Evolutionary conservation across 2,888 invertebrate genomes (phyloP).

Genomic region (Amaurobius ferox): DNA sequence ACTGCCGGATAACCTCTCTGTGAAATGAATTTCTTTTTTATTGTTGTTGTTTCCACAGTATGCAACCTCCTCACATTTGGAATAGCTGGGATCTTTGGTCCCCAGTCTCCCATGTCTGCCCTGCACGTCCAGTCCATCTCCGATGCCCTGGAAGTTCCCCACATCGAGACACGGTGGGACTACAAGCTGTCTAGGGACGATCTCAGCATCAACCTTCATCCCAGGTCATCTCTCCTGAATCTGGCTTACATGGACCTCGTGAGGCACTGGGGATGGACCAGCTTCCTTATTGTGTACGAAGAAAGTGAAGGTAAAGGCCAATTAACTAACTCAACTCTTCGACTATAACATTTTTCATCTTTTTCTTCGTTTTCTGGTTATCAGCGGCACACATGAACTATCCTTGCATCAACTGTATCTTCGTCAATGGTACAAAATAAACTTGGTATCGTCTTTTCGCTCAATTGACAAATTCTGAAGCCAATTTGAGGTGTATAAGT

Average conservation of each 20-base stretch:
- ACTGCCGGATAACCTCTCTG: too few species aligned
- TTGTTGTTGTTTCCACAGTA: constrained; percentile 80
- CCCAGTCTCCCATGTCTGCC: constrained; percentile 83
- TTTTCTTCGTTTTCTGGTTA: too few species aligned
- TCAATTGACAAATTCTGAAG: too few species aligned
- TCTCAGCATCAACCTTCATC: constrained; percentile 90
- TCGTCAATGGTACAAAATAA: too few species aligned
- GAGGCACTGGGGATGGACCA: constrained; percentile 87
- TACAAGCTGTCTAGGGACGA: constrained; percentile 85
- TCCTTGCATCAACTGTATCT: too few species aligned
- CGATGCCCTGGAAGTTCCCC: constrained; percentile 90
- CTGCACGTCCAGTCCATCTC: constrained; percentile 90
- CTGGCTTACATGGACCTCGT: constrained; percentile 85
- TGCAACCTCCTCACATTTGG: constrained; percentile 89
- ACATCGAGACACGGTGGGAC: constrained; percentile 89
- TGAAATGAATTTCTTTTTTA: neutral
- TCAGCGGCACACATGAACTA: too few species aligned
- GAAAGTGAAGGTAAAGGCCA: constrained; percentile 85
- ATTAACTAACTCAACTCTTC: too few species aligned
- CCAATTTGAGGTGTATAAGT: too few species aligned
- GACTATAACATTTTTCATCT: too few species aligned
- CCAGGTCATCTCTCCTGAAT: constrained; percentile 80
- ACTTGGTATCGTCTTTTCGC: too few species aligned
- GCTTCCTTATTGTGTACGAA: constrained; percentile 92
- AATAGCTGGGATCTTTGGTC: constrained; percentile 90